Evolutionary conservation across 2,888 invertebrate genomes (phyloP), one percentile per base, ranked within the genome.

Genomic region (Cactoblastis cactorum): DNA sequence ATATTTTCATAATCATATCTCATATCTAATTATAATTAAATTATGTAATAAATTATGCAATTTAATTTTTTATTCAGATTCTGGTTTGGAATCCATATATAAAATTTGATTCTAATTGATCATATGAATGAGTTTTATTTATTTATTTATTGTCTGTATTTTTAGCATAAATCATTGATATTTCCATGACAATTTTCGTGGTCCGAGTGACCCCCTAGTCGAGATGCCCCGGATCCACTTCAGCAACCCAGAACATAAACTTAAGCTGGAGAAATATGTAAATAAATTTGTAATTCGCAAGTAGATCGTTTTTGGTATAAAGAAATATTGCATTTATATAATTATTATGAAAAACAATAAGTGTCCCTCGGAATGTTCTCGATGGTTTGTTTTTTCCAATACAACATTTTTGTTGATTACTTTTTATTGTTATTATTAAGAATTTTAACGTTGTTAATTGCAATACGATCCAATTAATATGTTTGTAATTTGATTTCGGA

Each of bases 401-500:
- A 71, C 72, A 70, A 74, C 66, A 43, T 81, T 87, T 83, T 88
- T 88, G 85, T 88, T 89, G 76, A 76, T 81, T 82, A 81, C 77
- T 81, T 83, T 84, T 85, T 86, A 86, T 87, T 88, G 87, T 87
- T 88, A 84, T 87, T 79, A 83, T 83, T 88, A 86, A 87, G 83
- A 86, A 77, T 84, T 87, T 88, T 86, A 84, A 87, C 74, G 73
- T 87, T 88, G 88, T 88, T 87, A 80, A 80, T 68, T 78, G 76
- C 83, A 83, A 84, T 79, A 76, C 74, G 61, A 66, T 63, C 64
- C 65, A 67, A 67, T 67, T 67, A 68, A 63, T 67, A 41, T 32
- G n/a, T n/a, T n/a, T n/a, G 46, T 55, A 54, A 67, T 61, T 43
- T 63, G 66, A 49, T 49, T 49, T 49, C 41, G 12, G 62, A 72